phyloP scores from a whole-genome alignment of 2,797 vertebrate species.

The Falco berigora region DNA sequence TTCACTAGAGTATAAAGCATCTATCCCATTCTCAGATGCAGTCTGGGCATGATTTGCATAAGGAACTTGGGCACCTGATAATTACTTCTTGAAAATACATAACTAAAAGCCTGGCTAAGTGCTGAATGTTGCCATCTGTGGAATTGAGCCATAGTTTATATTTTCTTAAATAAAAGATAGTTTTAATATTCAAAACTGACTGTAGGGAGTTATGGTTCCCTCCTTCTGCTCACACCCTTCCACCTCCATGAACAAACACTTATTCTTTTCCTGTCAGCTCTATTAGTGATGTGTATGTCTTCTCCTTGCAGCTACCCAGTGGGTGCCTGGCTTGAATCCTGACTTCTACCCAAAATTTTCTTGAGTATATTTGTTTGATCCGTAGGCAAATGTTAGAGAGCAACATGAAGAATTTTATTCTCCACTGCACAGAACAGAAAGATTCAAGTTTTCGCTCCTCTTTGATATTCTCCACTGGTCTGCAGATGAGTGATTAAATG shows the following conservation, averaged over 20 bases:
- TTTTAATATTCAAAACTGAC: neutral
- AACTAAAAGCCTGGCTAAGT: neutral
- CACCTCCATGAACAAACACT: neutral
- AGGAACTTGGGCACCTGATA: neutral
- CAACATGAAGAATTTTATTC: neutral
- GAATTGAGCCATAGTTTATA: neutral
- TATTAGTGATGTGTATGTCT: neutral
- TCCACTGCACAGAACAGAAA: neutral
- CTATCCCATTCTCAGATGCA: neutral
- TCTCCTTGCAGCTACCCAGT: neutral
- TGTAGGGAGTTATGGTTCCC: neutral
- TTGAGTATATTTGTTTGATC: neutral
- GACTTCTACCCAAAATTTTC: neutral
- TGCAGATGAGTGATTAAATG: neutral
- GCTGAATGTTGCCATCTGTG: neutral
- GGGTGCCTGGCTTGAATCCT: neutral
- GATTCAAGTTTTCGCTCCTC: neutral
- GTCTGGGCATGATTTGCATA: neutral
- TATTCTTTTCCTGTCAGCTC: neutral
- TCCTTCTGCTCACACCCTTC: neutral
- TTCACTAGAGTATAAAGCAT: neutral
- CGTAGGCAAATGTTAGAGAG: neutral
- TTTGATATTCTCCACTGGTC: neutral
- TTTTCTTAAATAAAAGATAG: neutral
- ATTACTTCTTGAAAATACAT: neutral